Evolutionary conservation across 1,140 invertebrate species (phyloP).

Genomic region (Portunus trituberculatus): DNA sequence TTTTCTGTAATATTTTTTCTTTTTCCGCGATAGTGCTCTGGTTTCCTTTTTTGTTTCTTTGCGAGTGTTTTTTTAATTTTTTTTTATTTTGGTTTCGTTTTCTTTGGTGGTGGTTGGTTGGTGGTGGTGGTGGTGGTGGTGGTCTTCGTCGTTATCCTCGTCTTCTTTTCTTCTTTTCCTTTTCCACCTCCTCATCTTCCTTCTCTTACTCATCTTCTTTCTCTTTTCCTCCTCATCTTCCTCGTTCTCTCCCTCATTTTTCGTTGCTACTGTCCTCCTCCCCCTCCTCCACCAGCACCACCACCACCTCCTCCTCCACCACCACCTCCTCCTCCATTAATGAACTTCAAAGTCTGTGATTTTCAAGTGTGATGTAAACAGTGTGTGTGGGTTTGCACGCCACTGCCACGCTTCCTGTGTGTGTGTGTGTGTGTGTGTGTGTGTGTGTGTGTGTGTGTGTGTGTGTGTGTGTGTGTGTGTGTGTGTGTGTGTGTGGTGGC

Average conservation of each 20-base stretch:
- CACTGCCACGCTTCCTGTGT: too few species aligned
- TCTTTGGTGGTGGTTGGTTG: neutral
- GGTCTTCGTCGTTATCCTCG: neutral
- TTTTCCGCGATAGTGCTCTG: neutral
- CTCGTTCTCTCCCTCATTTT: neutral
- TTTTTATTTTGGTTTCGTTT: neutral
- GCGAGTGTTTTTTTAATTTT: neutral
- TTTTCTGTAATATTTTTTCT: neutral
- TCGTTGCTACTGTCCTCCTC: neutral
- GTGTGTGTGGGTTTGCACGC: too few species aligned
- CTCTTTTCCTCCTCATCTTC: neutral
- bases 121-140: neutral
- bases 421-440: too few species aligned
- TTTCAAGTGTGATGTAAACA: too few species aligned
- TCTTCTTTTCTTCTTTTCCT: neutral
- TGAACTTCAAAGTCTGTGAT: too few species aligned
- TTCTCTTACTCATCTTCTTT: neutral
- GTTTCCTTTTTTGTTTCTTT: neutral
- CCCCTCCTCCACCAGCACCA: neutral
- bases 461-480: too few species aligned
- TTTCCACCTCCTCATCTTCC: neutral
- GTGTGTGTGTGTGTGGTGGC: too few species aligned
- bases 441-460: too few species aligned
- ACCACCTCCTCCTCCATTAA: neutral
- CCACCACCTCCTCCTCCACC: neutral